Conservation (phyloP, 2,888 invertebrate species). For the Amphipoea lucens region DNA sequence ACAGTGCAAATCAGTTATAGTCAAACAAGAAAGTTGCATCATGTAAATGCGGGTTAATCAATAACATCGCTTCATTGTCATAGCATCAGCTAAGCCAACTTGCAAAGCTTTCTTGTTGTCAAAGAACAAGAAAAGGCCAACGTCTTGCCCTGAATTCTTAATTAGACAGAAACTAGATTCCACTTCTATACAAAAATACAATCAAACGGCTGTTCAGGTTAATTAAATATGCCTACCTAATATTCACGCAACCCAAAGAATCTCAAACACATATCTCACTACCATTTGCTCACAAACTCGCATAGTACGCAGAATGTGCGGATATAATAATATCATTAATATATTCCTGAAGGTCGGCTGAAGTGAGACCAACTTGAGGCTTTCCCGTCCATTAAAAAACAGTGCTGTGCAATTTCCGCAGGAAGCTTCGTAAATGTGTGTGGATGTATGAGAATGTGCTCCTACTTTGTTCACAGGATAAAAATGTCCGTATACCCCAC, state of each 20-base stretch:
- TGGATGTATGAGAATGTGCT: constrained; percentile 55
- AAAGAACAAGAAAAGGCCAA: neutral
- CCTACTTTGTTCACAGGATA: constrained; percentile 49
- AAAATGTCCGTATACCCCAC: constrained; percentile 25
- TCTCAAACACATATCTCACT: constrained; percentile 29
- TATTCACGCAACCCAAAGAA: neutral
- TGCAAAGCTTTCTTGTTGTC: neutral
- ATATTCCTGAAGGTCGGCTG: constrained; percentile 56
- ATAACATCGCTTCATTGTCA: neutral
- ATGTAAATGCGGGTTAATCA: neutral
- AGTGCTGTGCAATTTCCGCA: constrained; percentile 61
- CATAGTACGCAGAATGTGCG: constrained; percentile 16
- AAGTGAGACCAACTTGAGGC: constrained; percentile 43
- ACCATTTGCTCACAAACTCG: constrained; percentile 20
- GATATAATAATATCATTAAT: constrained; percentile 41
- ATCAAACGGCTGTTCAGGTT: neutral
- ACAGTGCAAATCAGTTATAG: neutral
- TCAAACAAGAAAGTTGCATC: neutral
- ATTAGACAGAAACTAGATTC: neutral
- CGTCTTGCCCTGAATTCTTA: too few species aligned
- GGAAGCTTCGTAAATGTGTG: constrained; percentile 59
- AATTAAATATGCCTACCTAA: constrained; percentile 5
- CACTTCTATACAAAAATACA: neutral
- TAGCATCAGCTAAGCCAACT: neutral
- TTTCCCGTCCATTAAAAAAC: constrained; percentile 63